A percentile compares a stretch with the other conserved stretches of the same genome.
phyloP scores from a whole-genome alignment of 2,113 vertebrate genomes.

The Echinops telfairi region DNA sequence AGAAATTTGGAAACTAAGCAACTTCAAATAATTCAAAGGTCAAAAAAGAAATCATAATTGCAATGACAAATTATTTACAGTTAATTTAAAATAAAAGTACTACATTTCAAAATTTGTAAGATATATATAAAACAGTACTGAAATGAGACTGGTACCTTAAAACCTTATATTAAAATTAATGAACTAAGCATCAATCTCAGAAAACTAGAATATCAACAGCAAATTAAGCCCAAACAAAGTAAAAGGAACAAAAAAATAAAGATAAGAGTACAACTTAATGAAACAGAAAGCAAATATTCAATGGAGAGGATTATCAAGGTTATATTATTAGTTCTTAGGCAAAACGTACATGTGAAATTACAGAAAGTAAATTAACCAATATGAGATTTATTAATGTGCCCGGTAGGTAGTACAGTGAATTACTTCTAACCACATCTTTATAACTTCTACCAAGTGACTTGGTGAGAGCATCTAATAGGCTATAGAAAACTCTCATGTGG shows the following conservation, averaged over 20 bases:
- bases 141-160: background rate
- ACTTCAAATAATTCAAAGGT: background rate
- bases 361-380: background rate
- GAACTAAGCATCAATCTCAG: background rate
- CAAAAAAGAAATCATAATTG: background rate
- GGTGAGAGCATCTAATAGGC: too few relatives aligned
- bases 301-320: background rate
- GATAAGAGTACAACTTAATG: background rate
- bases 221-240: background rate
- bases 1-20: background rate
- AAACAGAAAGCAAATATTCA: background rate
- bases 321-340: background rate
- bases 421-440: too few relatives aligned
- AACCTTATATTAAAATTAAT: background rate
- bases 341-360: background rate
- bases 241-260: background rate
- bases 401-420: too few relatives aligned
- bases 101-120: background rate
- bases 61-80: background rate
- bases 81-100: background rate
- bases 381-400: too few relatives aligned
- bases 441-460: too few relatives aligned
- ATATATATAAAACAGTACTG: background rate
- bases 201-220: background rate
- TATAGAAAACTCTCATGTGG: too few relatives aligned